These are phyloP conservation scores for Tubulanus polymorphus DNA, from an alignment of 2,888 invertebrate genomes.

Conservation along the genomic window DNA sequence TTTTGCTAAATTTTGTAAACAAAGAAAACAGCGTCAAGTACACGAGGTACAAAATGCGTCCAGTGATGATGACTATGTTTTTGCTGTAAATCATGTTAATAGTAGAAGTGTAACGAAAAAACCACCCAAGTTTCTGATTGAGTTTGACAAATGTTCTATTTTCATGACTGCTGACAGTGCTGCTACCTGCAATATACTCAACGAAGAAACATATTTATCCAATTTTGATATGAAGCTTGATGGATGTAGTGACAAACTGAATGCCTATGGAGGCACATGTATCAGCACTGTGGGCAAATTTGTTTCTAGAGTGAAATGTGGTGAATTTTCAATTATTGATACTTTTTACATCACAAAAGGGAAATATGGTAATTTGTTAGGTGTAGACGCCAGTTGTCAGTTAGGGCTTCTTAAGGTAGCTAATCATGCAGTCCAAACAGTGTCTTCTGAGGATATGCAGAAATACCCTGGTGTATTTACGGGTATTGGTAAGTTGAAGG, in stretches of 20 bases:
- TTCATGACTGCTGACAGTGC: not conserved
- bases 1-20: not conserved
- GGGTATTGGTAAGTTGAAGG: slow-evolving; percentile 12
- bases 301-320: not conserved
- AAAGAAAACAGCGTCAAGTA: too few relatives aligned
- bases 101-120: not conserved
- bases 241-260: not conserved
- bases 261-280: not conserved
- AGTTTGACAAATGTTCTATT: not conserved
- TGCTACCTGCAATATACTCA: not conserved
- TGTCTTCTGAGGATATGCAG: not conserved
- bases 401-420: not conserved
- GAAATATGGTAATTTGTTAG: not conserved
- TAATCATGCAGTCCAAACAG: not conserved
- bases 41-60: too few relatives aligned
- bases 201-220: not conserved
- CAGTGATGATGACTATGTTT: not conserved
- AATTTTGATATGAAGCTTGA: not conserved
- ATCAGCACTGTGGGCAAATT: not conserved
- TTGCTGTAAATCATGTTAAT: not conserved
- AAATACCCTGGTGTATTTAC: not conserved
- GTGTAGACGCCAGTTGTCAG: not conserved
- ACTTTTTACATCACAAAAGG: not conserved
- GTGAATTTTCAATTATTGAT: not conserved
- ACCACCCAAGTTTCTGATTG: not conserved